These are phyloP conservation scores for Drosophila mimetica DNA, from an alignment of 2,888 invertebrate genomes.

Conservation along the genomic window DNA sequence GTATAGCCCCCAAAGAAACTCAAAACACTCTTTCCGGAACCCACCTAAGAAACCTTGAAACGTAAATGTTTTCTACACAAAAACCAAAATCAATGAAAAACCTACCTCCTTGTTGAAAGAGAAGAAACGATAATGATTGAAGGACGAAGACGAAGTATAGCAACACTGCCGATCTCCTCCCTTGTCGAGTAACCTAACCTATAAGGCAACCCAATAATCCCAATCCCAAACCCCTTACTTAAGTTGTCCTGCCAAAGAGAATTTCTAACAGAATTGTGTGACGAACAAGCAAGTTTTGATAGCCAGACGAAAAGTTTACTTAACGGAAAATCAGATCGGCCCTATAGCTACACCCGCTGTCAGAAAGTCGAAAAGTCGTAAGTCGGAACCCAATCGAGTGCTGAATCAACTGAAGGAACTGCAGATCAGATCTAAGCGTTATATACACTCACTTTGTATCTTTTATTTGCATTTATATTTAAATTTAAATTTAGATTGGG, in stretches of 20 bases:
- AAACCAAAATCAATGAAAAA: conserved; percentile 51
- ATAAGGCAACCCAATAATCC: too few relatives aligned
- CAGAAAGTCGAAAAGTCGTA: conserved; percentile 3
- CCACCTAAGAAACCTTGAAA: conserved; percentile 75
- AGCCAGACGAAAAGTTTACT: conserved; percentile 71
- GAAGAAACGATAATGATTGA: conserved; percentile 21
- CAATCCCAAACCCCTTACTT: conserved; percentile 1
- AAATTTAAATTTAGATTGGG: conserved; percentile 70
- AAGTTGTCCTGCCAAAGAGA: conserved; percentile 34
- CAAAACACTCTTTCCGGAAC: conserved; percentile 65
- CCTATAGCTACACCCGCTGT: conserved; percentile 21
- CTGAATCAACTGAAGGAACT: conserved; percentile 37
- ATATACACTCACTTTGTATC: conserved; percentile 47
- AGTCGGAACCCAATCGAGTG: conserved; percentile 35
- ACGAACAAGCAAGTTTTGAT: conserved; percentile 43
- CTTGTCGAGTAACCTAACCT: conserved; percentile 2
- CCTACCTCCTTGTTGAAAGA: conserved; percentile 72
- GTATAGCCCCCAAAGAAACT: conserved; percentile 56
- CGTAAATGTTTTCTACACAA: conserved; percentile 68
- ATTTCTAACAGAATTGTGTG: conserved; percentile 77
- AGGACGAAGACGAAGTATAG: conserved; percentile 52
- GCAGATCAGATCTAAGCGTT: conserved; percentile 42
- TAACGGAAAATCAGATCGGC: conserved; percentile 46
- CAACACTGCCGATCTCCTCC: conserved; percentile 64
- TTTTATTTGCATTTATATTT: conserved; percentile 49